Percentiles rank a stretch among this genome's conserved stretches.
Conservation (phyloP, 2,888 invertebrate genomes). For the Noctua janthina region DNA sequence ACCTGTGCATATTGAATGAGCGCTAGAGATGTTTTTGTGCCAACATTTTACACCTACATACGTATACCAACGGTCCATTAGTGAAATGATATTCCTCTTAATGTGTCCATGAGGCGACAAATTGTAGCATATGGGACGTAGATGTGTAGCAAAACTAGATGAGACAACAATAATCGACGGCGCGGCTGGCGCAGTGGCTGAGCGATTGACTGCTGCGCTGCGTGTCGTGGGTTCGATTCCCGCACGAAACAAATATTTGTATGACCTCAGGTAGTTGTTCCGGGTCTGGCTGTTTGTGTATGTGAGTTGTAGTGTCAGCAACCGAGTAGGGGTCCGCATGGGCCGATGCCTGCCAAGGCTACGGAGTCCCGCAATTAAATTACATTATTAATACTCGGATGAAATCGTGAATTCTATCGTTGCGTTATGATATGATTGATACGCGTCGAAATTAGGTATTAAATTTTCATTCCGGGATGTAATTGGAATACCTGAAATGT, state of each 20-base stretch:
- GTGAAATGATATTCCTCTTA: slow-evolving; percentile 86
- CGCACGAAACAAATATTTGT: no score
- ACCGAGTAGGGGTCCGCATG: no score
- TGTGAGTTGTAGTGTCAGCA: no score
- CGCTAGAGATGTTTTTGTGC: slow-evolving; percentile 67
- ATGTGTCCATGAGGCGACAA: slow-evolving; percentile 81
- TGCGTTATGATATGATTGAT: slow-evolving; percentile 63
- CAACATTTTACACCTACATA: slow-evolving; percentile 72
- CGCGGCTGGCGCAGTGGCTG: no score
- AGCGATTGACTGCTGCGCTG: no score
- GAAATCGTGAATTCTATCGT: slow-evolving; percentile 44
- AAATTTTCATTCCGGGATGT: slow-evolving; percentile 10
- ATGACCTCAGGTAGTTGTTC: no score
- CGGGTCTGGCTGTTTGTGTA: no score
- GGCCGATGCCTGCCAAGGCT: no score
- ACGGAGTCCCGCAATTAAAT: no score
- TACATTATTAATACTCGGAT: slow-evolving; percentile 60
- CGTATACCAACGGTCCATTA: slow-evolving; percentile 83
- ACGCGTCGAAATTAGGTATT: slow-evolving; percentile 24
- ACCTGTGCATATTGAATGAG: slow-evolving; percentile 72
- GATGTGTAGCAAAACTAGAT: slow-evolving; percentile 65
- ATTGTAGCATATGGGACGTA: slow-evolving; percentile 74
- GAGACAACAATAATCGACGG: not conserved
- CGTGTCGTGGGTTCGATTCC: no score
- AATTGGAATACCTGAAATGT: slow-evolving; percentile 16